These are phyloP conservation scores for Eristalis arbustorum DNA, from an alignment of 2,888 invertebrate species.

Conservation along the genomic window DNA sequence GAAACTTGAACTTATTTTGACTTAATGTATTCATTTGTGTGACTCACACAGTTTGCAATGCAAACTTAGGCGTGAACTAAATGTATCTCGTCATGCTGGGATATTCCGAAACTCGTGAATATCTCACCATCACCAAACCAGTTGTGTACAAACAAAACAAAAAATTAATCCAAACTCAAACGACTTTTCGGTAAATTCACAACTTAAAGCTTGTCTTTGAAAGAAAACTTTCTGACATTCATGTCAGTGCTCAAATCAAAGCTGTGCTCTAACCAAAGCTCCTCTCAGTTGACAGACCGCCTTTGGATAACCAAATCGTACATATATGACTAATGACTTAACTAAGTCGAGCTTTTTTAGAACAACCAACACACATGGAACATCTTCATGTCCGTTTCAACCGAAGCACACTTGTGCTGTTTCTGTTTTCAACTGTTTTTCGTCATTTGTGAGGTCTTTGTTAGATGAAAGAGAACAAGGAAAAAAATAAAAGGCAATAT, in stretches of 20 bases:
- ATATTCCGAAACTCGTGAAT: not conserved
- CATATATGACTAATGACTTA: not conserved
- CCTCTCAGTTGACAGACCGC: not conserved
- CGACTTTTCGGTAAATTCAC: not conserved
- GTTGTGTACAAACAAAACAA: not conserved
- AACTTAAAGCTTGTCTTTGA: not conserved
- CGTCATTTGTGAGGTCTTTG: not conserved
- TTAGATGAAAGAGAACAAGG: not conserved
- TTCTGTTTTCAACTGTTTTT: not conserved
- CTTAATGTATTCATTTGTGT: not conserved
- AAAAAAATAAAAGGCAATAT: slow-evolving; percentile 14
- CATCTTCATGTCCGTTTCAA: not conserved
- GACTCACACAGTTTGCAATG: not conserved
- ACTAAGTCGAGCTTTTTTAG: not conserved
- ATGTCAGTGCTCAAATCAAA: not conserved
- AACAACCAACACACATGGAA: not conserved
- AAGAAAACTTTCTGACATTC: not conserved
- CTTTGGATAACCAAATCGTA: not conserved
- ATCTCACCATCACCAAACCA: not conserved
- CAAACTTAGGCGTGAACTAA: not conserved
- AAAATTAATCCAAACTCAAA: not conserved
- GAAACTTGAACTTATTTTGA: not conserved
- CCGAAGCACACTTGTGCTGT: not conserved
- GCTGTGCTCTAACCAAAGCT: not conserved
- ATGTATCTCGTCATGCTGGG: not conserved